Evolutionary conservation across 2,113 vertebrate species (phyloP), one percentile per base, ranked within the genome.

Genomic region (Prochilodus magdalenae): DNA sequence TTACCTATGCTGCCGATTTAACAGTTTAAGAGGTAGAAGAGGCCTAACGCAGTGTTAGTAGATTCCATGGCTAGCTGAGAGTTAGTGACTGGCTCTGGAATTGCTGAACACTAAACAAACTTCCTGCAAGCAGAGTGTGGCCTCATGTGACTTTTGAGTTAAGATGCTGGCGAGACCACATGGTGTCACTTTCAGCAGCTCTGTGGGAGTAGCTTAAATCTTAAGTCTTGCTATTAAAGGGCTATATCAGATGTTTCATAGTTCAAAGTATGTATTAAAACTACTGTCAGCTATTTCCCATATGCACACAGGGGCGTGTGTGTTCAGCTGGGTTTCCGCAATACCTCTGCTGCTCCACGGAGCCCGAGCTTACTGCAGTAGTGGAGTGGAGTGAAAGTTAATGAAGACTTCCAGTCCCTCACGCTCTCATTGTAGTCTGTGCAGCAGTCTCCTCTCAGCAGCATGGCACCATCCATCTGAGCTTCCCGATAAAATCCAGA

Each of bases 331-430:
- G 40, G 20, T 70, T 70, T 70, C 66, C 27, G 66, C 66, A 70
- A 44, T 70, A 70, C 66, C 33, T 70, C 5, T 33, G 33, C 66
- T 70, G 33, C 66, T 70, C 66, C 66, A 33, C n/a, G 14, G 66
- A 70, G 66, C 66, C 66, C 22, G 33, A 44, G 66, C n/a, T 70
- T 70, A 33, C 66, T 70, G 66, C 66, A 70, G 66, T 70, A 70
- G 66, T 70, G 66, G 66, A 70, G 36, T 24, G 66, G 33, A 70
- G 66, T 44, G 66, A 70, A 70, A 70, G 66, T 70, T 70, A 70
- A 70, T 70, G 66, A 70, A 70, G 66, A 70, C 40, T 70, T 70
- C 36, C 66, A 70, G 66, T 40, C 66, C 18, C 36, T 20, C 66
- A 24, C 11, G 13, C 66, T 36, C 65, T 7, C 65, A 67, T 36